These are phyloP conservation scores for Neostethus bicornis DNA, from an alignment of 2,797 vertebrate species.

Conservation along the genomic window DNA sequence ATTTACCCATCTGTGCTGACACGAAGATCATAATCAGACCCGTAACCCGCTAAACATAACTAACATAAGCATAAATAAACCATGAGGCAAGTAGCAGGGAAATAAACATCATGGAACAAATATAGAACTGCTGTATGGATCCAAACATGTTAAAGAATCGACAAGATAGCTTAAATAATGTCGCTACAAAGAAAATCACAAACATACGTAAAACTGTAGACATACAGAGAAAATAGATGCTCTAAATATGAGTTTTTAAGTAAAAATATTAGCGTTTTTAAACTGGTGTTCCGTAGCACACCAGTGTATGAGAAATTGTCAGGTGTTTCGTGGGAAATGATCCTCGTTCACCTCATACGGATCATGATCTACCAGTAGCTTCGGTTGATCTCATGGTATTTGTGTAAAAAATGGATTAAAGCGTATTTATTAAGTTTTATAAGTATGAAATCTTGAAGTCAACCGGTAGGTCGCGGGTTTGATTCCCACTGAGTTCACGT, in stretches of 20 bases:
- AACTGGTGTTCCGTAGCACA: too few species aligned
- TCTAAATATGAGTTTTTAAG: neutral
- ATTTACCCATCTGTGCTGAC: neutral
- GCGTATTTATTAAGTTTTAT: too few species aligned
- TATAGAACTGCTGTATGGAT: conserved; percentile 1
- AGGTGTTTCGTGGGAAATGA: too few species aligned
- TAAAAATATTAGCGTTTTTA: neutral
- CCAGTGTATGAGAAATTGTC: too few species aligned
- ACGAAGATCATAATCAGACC: neutral
- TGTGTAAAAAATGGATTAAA: too few species aligned
- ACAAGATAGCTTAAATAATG: neutral
- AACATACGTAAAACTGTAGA: neutral
- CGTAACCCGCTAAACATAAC: neutral
- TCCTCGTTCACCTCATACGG: too few species aligned
- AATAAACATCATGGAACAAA: neutral
- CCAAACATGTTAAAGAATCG: neutral
- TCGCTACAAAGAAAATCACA: neutral
- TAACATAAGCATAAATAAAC: neutral
- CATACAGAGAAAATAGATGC: neutral
- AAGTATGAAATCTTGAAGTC: too few species aligned
- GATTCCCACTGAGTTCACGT: too few species aligned
- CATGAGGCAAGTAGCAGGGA: neutral
- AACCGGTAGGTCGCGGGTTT: too few species aligned
- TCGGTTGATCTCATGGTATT: too few species aligned
- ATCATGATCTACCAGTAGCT: too few species aligned